Evolutionary conservation across 2,888 invertebrate species (phyloP).

Genomic region (Cryptus armator): DNA sequence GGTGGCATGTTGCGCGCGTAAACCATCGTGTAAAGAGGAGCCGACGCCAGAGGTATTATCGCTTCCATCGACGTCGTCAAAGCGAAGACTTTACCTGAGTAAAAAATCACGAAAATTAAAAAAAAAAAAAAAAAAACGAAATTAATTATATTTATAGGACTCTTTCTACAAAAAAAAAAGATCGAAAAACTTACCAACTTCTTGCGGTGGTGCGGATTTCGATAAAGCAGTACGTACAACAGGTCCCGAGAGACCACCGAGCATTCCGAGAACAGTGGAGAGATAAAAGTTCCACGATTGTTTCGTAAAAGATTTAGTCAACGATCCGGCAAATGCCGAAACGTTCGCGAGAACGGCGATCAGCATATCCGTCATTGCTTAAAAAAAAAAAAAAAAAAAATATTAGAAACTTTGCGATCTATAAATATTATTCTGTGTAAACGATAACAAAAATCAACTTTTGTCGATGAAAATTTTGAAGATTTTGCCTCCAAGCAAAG

Average conservation of each 20-base stretch:
- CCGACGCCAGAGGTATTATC: conserved; percentile 87
- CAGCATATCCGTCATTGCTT: conserved; percentile 74
- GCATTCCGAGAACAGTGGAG: conserved; percentile 85
- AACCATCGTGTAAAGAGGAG: conserved; percentile 88
- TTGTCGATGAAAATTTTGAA: conserved; percentile 49
- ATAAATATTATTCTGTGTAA: not conserved
- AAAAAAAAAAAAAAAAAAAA: conserved; percentile 27
- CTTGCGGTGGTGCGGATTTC: conserved; percentile 87
- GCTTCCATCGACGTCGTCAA: conserved; percentile 89
- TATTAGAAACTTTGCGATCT: not conserved
- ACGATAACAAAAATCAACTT: conserved; percentile 22
- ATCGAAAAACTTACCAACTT: conserved; percentile 85
- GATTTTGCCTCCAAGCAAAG: conserved; percentile 87
- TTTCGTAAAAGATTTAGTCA: conserved; percentile 76
- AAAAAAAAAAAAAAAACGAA: not conserved
- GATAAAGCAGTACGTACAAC: conserved; percentile 88
- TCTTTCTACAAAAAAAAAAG: not conserved
- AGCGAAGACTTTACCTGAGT: conserved; percentile 89
- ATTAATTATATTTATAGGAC: not conserved
- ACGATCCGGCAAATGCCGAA: conserved; percentile 67
- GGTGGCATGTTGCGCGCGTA: conserved; percentile 85
- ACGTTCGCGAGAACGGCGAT: conserved; percentile 73
- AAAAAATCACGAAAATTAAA: conserved; percentile 45
- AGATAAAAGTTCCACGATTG: conserved; percentile 83
- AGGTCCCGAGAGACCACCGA: conserved; percentile 87